Evolutionary conservation across 2,797 vertebrate species (phyloP), one percentile per base, ranked within the genome.

Genomic region (Lithobates sylvaticus): DNA sequence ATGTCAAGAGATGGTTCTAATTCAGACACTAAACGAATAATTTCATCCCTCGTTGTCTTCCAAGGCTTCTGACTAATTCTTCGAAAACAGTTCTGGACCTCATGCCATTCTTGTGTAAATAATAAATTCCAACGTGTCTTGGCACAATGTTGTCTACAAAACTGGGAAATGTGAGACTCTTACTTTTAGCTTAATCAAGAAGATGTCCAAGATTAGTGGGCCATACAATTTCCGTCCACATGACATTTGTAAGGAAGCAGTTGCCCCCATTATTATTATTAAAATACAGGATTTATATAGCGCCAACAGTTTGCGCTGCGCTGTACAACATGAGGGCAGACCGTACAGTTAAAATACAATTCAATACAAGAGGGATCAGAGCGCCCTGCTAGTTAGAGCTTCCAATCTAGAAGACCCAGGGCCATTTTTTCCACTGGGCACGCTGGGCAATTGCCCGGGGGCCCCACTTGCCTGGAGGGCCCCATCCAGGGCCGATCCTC

Each of bases 1-100:
- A 39, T 68, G 73, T 70, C 82, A 42, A 42, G 44, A 58, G 74
- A 84, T 77, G 65, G 18, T 50, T 84, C 44, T 65, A 84, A 77
- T 76, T 65, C 50, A 54, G 23, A 70, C 61, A n/a, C 71, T n/a
- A 65, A 74, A n/a, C 36, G 16, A 44, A 74, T 26, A 21, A 50
- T 84, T 83, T 29, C 50, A 75, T 34, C 72, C 61, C 64, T 65
- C 61, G 12, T 23, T 39, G 54, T 68, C 42, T 18, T 61, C 70
- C 47, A 42, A 77, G 29, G n/a, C 26, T n/a, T 0, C 9, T 69
- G 61, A 42, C 61, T 34, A 76, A 65, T 47, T 10, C 23, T 83
- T 58, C 39, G 47, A 27, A 3, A 9, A 29, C 26, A 34, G 42
- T 50, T 76, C 72, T 69, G 81, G 72, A 34, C 26, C 58, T n/a